Base-by-base conservation (phyloP, 2,113 vertebrate genomes). In the Hydropotes inermis region DNA sequence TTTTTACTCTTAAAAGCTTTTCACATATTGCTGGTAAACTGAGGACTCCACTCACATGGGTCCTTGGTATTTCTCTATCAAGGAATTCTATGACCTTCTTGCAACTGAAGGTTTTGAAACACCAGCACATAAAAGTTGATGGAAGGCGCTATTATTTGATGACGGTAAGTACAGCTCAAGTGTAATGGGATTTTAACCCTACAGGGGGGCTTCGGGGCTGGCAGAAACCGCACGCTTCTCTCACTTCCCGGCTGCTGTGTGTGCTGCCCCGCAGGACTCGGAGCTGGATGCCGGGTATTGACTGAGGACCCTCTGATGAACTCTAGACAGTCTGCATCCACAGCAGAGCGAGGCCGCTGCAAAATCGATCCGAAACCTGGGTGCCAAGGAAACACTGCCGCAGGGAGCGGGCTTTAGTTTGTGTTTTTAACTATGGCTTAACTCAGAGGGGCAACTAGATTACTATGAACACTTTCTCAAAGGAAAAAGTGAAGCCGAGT, bases 41-140 rank as follows among this genome's bases (percentile, higher is more conserved):
- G 17, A 94, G 54, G 60, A 21, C 82, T 45, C 45, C 89, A 16
- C 86, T 78, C 74, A 45, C 67, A 45, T 3, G 25, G 19, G n/a
- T 74, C 92, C 94, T 10, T 13, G 12, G 28, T 86, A 50, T 78
- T 89, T 78, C 54, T 92, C 58, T 60, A 52, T 39, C 60, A 76
- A 94, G 91, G 95, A 82, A 97, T 76, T 30, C 74, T 57, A 39
- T 33, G n/a, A 39, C 92, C 92, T 96, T 94, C 78, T 76, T 55
- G 86, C 83, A 81, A 91, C 74, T 1, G 17, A 85, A 87, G 76
- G 57, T 52, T 91, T 76, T 82, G 81, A 89, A 91, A 94, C 54
- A n/a, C 7, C 1, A 2, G 61, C 64, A 82, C 79, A 30, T 55
- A 23, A 89, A 36, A 58, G 61, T 33, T 89, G 60, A 54, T 47